Evolutionary conservation across 2,888 invertebrate genomes (phyloP).

Genomic region (Physocephala rufipes): DNA sequence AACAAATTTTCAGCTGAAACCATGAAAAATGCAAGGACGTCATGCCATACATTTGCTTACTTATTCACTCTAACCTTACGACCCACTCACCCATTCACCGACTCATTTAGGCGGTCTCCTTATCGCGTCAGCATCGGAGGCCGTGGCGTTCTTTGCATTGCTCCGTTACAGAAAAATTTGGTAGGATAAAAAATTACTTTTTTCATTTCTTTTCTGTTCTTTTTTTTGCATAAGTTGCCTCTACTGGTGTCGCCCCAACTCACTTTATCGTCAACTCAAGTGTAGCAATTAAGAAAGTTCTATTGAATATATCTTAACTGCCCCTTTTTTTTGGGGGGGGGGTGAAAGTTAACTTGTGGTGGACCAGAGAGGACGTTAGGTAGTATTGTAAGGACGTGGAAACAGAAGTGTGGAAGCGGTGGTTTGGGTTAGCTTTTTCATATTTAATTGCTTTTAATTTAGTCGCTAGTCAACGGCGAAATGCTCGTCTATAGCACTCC

Average conservation of each 20-base stretch:
- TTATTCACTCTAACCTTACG: no score
- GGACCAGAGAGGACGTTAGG: not conserved
- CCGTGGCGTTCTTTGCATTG: no score
- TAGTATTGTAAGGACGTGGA: no score
- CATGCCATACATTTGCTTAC: not conserved
- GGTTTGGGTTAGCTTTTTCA: conserved; percentile 24
- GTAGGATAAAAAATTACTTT: no score
- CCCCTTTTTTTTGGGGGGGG: not conserved
- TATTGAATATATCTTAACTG: not conserved
- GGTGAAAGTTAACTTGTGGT: no score
- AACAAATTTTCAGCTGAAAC: not conserved
- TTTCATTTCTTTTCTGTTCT: not conserved
- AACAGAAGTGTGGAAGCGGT: not conserved
- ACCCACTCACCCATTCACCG: no score
- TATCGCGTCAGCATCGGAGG: no score
- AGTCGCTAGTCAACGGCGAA: not conserved
- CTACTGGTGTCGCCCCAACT: not conserved
- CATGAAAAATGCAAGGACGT: conserved; percentile 28
- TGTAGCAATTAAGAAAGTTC: conserved; percentile 34
- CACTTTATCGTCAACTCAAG: conserved; percentile 6
- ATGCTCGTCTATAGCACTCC: no score
- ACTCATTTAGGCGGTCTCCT: no score
- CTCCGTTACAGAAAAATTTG: no score
- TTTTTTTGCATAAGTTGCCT: not conserved
- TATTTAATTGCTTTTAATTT: conserved; percentile 36